Evolutionary conservation across 2,113 vertebrate genomes (phyloP), one percentile per base, ranked within the genome.

Genomic region (Capra hircus): DNA sequence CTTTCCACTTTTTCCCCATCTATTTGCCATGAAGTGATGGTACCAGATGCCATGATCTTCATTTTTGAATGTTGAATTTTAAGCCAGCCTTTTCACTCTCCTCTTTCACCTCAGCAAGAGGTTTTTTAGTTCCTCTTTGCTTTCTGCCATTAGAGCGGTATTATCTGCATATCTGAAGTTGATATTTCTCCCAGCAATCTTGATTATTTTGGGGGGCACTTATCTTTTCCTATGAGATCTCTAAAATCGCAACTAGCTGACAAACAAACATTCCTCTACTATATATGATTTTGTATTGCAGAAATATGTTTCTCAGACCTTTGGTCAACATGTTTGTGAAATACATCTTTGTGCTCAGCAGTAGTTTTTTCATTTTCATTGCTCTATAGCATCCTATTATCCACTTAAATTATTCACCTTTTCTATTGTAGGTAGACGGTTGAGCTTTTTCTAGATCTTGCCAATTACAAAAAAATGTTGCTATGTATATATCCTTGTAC

Each of bases 281-380:
- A 2, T 4, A 1, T 8, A 11, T 52, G 21, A 21, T n/a, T 83
- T 27, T 16, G 0, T 27, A 7, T 27, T 62, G 9, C 6, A 57
- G 19, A 27, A 27, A 14, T 27, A 36, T 25, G n/a, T 23, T 80
- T 16, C 40, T 48, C 43, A 74, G 43, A 48, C 40, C 43, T 84
- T 52, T 78, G 13, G 15, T 64, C 14, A 78, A 16, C 4, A n/a
- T 78, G 43, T 62, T 60, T 52, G 19, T 95, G 62, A 60, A 52
- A 78, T 53, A 43, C 48, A 27, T 85, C 30, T 43, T 84, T 40
- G 9, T 45, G 28, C 43, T 52, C 11, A 85, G 28, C 3, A 12
- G 53, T 15, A 53, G 7, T 80, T 86, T 80, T 57, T 2, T 36
- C 57, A 64, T 78, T 80, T 80, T 45, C 14, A 36, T 64, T 45